phyloP scores from a whole-genome alignment of 2,113 vertebrate species.

The Gallinago paraguaiae region DNA sequence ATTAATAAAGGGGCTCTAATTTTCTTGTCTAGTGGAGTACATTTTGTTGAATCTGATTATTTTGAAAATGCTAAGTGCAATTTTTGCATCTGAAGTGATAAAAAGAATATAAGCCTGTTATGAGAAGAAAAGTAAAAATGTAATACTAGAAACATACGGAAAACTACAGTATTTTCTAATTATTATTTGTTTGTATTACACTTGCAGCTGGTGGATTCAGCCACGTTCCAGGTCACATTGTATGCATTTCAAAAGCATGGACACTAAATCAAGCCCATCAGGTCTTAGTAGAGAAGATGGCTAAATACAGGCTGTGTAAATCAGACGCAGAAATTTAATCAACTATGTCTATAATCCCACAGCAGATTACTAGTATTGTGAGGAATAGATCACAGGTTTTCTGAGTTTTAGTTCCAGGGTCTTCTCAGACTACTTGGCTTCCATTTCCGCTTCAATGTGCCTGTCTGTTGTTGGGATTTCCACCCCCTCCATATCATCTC shows the following conservation, averaged over 20 bases:
- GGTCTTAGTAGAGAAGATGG: background rate
- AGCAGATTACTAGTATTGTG: background rate
- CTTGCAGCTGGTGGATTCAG: background rate
- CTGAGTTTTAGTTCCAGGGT: background rate
- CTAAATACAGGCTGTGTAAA: background rate
- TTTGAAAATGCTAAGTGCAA: background rate
- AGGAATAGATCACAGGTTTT: background rate
- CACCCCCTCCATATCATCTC: background rate
- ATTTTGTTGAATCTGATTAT: background rate
- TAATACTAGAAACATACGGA: background rate
- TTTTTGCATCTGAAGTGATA: background rate
- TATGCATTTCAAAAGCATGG: background rate
- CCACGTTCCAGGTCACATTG: background rate
- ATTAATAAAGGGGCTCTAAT: background rate
- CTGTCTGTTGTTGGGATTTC: background rate
- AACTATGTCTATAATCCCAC: background rate
- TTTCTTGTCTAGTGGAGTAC: background rate
- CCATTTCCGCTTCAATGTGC: background rate
- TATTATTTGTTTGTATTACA: background rate
- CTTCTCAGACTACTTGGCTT: background rate
- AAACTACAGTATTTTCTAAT: background rate
- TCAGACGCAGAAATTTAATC: background rate
- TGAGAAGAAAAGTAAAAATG: background rate
- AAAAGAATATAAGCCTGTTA: background rate
- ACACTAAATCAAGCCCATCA: background rate